Conservation (phyloP, 2,888 invertebrate species). For the Caprella mutica region DNA sequence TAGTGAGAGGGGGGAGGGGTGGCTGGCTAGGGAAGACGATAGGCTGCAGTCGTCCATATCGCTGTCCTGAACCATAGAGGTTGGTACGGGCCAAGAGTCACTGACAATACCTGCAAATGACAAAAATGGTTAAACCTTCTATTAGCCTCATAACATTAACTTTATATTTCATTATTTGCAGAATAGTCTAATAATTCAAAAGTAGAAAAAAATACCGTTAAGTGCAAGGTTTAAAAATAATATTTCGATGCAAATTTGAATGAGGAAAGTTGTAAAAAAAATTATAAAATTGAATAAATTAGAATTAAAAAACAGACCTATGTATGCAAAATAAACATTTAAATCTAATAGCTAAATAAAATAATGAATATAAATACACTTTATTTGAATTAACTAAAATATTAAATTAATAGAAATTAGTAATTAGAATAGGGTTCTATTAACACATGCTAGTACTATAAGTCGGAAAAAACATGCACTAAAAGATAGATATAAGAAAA, state of each 20-base stretch:
- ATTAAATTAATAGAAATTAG: background rate
- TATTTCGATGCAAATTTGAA: background rate
- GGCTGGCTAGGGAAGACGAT: constrained; percentile 3
- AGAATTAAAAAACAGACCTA: background rate
- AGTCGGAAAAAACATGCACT: background rate
- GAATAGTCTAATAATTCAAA: too few relatives aligned
- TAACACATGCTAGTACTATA: background rate
- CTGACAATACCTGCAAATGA: too few relatives aligned
- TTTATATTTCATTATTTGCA: too few relatives aligned
- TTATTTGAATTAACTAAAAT: background rate
- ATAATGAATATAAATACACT: background rate
- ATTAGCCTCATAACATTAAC: too few relatives aligned
- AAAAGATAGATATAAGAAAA: background rate
- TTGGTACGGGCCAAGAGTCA: constrained; percentile 27
- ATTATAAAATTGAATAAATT: background rate
- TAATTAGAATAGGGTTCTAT: background rate
- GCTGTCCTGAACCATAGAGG: constrained; percentile 17
- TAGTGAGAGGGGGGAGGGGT: constrained; percentile 11
- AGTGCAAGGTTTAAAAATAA: too few relatives aligned
- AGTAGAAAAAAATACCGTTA: too few relatives aligned
- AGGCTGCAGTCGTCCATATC: constrained; percentile 19
- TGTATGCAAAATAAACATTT: background rate
- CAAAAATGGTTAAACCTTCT: too few relatives aligned
- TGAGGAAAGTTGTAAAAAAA: background rate
- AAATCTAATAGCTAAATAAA: background rate